Base-by-base conservation (phyloP, 2,888 invertebrate species). In the Stenchaetothrips biformis region DNA sequence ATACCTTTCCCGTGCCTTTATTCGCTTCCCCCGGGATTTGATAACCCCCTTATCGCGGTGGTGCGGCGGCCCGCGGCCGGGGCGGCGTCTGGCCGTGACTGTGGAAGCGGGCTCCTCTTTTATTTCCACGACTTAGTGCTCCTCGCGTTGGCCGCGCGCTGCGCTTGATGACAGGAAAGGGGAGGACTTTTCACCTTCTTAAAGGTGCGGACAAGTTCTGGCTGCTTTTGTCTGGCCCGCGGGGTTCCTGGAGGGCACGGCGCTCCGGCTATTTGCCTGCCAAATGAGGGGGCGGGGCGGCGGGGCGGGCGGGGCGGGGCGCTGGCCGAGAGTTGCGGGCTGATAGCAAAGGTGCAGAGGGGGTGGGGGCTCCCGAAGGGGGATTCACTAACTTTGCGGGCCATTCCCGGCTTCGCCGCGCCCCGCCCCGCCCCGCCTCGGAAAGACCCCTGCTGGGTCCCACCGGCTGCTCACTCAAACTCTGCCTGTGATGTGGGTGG, bases 41-140 rank as follows among this genome's bases (percentile, higher is more conserved):
- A 67, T 67, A 67, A 67, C 67, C 67, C 67, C 21, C 67, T 67
- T 67, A 67, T 67, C 67, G 67, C 67, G n/a, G n/a, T n/a, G n/a
- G n/a, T n/a, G n/a, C n/a, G n/a, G n/a, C n/a, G n/a, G n/a, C n/a
- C n/a, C n/a, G n/a, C n/a, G n/a, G n/a, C n/a, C n/a, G n/a, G n/a
- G n/a, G n/a, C n/a, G 2, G 21, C 21, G n/a, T 49, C 49, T n/a
- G 67, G 67, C 62, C 21, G 62, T 21, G 62, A 53, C 53, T 53
- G n/a, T 53, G 53, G 53, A 53, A 53, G 53, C 53, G 6, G 53
- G 53, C 53, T n/a, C n/a, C n/a, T n/a, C n/a, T n/a, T n/a, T n/a
- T n/a, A n/a, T n/a, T n/a, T n/a, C n/a, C n/a, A n/a, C n/a, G 53
- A 18, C 53, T 53, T 7, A 53, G 53, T 53, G 53, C 13, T 16